These are phyloP conservation scores for Hippocampus comes DNA, from an alignment of 2,113 vertebrate genomes.

Conservation along the genomic window DNA sequence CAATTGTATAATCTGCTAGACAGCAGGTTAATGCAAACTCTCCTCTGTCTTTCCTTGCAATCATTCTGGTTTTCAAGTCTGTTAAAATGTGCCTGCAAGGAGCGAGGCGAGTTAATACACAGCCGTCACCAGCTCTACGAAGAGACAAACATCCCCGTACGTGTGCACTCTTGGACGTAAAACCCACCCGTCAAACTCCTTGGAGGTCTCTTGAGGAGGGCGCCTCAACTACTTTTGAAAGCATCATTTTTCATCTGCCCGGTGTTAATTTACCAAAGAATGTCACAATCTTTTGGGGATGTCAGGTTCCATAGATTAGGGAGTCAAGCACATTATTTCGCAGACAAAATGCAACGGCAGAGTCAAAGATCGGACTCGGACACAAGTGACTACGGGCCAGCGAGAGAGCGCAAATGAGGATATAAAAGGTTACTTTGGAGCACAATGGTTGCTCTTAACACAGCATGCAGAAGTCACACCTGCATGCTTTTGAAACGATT, in stretches of 20 bases:
- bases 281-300: neutral
- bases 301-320: neutral
- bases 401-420: neutral
- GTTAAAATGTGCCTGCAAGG: conserved; percentile 3
- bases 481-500: too few species aligned
- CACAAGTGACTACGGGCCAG: neutral
- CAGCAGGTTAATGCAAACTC: conserved; percentile 27
- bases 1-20: neutral
- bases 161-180: conserved; percentile 28
- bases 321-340: neutral
- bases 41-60: conserved; percentile 13
- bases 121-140: conserved; percentile 33
- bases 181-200: conserved; percentile 56
- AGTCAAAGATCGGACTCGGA: neutral
- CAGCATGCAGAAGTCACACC: neutral
- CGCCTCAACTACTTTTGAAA: neutral
- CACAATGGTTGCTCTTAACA: neutral
- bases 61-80: neutral
- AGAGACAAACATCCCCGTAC: conserved; percentile 26
- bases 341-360: neutral
- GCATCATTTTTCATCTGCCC: neutral
- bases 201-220: conserved; percentile 38
- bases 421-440: neutral
- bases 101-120: conserved; percentile 21
- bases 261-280: neutral